Conservation (phyloP, 2,113 vertebrate genomes). For the cattle (Bos taurus) region DNA sequence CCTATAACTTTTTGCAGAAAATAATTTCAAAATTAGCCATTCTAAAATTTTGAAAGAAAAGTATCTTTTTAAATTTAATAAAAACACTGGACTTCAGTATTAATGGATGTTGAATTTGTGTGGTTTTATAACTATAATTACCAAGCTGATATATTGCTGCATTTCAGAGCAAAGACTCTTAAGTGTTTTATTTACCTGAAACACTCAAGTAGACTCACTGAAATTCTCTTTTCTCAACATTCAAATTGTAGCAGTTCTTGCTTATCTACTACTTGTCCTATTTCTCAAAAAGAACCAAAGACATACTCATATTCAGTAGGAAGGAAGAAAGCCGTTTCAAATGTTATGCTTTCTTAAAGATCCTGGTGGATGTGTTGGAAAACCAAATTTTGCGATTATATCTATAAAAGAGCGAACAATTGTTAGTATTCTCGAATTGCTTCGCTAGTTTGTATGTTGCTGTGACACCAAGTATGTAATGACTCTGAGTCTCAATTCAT, state of each 20-base stretch:
- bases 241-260: not conserved
- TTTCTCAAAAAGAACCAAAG: not conserved
- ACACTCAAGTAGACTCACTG: not conserved
- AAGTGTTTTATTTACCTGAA: not conserved
- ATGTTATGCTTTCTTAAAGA: slow-evolving; percentile 56
- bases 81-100: not conserved
- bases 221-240: not conserved
- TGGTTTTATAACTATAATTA: not conserved
- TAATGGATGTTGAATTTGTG: not conserved
- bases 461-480: slow-evolving; percentile 62
- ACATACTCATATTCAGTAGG: not conserved
- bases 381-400: slow-evolving; percentile 54
- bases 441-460: slow-evolving; percentile 21
- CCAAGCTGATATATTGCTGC: not conserved
- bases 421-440: slow-evolving; percentile 45
- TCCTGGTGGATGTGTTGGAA: not conserved
- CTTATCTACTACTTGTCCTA: not conserved
- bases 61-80: not conserved
- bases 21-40: not conserved
- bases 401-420: slow-evolving; percentile 48
- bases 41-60: not conserved
- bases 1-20: not conserved
- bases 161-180: not conserved
- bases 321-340: slow-evolving; percentile 19
- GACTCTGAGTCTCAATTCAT: slow-evolving; percentile 70